Percentiles rank a stretch among this genome's conserved stretches.
phyloP scores from a whole-genome alignment of 2,113 vertebrate genomes.

The Semicossyphus pulcher region DNA sequence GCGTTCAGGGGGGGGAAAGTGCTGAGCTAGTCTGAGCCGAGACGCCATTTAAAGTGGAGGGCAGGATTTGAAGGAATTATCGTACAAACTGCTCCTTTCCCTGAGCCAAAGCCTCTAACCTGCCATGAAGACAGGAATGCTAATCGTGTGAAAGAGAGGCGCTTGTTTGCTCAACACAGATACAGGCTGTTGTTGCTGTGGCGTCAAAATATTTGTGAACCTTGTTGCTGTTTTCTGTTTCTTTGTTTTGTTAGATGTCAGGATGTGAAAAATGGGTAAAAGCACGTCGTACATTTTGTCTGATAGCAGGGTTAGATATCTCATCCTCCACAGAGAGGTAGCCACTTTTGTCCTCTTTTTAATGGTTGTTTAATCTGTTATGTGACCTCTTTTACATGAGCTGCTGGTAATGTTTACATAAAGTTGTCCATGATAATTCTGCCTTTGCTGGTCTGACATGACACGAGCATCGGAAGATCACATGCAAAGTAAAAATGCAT shows the following conservation, averaged over 20 bases:
- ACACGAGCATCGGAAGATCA: not conserved
- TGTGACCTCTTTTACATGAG: too few relatives aligned
- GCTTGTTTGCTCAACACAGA: not conserved
- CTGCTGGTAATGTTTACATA: not conserved
- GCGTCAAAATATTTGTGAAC: constrained; percentile 32
- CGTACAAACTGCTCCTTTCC: constrained; percentile 36
- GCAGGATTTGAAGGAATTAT: constrained; percentile 53
- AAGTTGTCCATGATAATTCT: not conserved
- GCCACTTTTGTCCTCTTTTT: too few relatives aligned
- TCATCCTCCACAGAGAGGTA: too few relatives aligned
- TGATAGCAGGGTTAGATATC: too few relatives aligned
- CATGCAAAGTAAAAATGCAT: not conserved
- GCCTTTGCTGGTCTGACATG: too few relatives aligned
- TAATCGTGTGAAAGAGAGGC: not conserved
- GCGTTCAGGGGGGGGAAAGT: constrained; percentile 23
- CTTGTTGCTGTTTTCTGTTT: not conserved
- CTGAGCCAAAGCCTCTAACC: constrained; percentile 39
- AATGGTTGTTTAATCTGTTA: too few relatives aligned
- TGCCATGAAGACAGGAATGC: constrained; percentile 1
- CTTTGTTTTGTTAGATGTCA: too few relatives aligned
- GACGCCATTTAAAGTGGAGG: constrained; percentile 30
- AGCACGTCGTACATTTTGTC: too few relatives aligned
- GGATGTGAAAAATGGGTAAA: too few relatives aligned
- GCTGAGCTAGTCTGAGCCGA: constrained; percentile 28
- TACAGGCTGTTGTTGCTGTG: constrained; percentile 17